phyloP scores from a whole-genome alignment of 2,888 invertebrate genomes.

The Heliconius ismenius region DNA sequence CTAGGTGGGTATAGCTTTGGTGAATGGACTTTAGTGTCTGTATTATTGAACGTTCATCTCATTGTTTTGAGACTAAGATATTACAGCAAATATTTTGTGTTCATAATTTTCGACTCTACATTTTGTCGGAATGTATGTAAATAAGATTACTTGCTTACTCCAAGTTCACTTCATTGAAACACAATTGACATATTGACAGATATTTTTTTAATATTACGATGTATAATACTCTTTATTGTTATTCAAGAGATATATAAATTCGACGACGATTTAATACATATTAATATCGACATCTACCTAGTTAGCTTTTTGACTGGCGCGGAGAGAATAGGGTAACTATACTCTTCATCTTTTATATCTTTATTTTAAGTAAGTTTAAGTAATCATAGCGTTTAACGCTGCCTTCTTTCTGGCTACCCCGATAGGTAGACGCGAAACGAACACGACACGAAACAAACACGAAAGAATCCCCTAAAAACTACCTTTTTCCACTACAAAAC shows the following conservation, averaged over 20 bases:
- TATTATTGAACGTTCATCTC: slow-evolving; percentile 1
- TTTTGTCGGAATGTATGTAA: background rate
- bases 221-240: background rate
- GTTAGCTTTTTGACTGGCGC: background rate
- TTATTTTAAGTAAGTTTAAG: no score
- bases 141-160: background rate
- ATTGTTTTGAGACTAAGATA: background rate
- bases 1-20: slow-evolving; percentile 24
- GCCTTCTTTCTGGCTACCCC: no score
- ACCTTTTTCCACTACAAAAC: background rate
- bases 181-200: background rate
- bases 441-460: background rate
- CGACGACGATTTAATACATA: no score
- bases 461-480: background rate
- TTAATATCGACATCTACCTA: background rate
- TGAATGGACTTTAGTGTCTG: slow-evolving; percentile 22
- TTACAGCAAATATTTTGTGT: background rate
- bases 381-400: no score
- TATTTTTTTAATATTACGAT: background rate
- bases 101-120: background rate
- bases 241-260: background rate
- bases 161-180: background rate
- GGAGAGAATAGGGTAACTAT: background rate
- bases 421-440: no score
- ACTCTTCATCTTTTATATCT: no score